A percentile compares a stretch with the other conserved stretches of the same genome.
These are phyloP conservation scores for Rhagium mordax DNA, from an alignment of 2,888 invertebrate genomes.

Conservation along the genomic window DNA sequence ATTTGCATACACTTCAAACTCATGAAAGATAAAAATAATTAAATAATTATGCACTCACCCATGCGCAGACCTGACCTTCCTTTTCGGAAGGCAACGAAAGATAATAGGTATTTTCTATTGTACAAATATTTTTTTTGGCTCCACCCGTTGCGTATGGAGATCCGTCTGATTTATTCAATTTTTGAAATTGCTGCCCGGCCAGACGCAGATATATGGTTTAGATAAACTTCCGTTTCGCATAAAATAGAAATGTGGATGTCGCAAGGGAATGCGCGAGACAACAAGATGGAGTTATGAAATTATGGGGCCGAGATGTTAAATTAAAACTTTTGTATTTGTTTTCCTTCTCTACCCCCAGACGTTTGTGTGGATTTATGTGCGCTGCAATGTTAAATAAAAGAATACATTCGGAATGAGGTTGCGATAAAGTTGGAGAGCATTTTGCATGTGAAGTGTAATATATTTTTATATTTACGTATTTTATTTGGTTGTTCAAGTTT, in stretches of 20 bases:
- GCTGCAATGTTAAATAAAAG: constrained; percentile 20
- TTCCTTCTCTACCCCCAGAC: constrained; percentile 18
- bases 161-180: constrained; percentile 65
- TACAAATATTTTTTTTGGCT: too few species aligned
- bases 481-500: not conserved
- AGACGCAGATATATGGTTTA: constrained; percentile 63
- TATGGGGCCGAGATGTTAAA: constrained; percentile 22
- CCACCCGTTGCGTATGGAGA: not conserved
- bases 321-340: constrained; percentile 28
- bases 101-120: too few species aligned
- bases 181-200: constrained; percentile 61
- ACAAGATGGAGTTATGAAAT: constrained; percentile 37
- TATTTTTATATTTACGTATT: not conserved
- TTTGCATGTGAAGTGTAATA: not conserved
- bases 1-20: too few species aligned
- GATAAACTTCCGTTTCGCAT: constrained; percentile 61
- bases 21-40: too few species aligned
- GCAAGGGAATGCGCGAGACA: constrained; percentile 37
- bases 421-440: constrained; percentile 5
- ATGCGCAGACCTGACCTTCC: too few species aligned
- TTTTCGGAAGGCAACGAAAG: too few species aligned
- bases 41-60: too few species aligned
- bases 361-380: constrained; percentile 9
- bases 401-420: not conserved
- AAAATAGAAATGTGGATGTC: constrained; percentile 41